A percentile compares a stretch with the other conserved stretches of the same genome.
Evolutionary conservation across 2,797 vertebrate species (phyloP).

Genomic region (Neosalanx taihuensis): DNA sequence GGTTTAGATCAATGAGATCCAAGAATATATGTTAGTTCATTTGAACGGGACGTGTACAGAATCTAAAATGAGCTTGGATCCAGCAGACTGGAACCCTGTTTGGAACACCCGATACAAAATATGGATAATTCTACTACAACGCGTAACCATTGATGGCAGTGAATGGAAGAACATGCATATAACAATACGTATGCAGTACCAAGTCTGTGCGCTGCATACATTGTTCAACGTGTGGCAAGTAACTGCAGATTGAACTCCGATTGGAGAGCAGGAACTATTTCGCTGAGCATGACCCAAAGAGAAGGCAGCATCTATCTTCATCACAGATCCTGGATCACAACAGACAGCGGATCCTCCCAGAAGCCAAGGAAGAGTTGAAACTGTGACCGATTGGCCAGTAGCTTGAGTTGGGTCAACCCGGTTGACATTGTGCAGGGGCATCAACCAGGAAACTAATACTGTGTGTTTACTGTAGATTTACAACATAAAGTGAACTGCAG

Average conservation of each 20-base stretch:
- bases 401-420: slow-evolving; percentile 1
- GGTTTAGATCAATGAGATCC: slow-evolving; percentile 38
- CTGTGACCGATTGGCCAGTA: slow-evolving; percentile 26
- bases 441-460: neutral
- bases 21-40: slow-evolving; percentile 21
- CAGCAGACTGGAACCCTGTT: neutral
- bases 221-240: neutral
- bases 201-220: neutral
- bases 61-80: neutral
- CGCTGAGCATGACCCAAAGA: neutral
- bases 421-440: neutral
- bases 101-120: neutral
- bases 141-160: neutral
- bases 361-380: slow-evolving; percentile 4
- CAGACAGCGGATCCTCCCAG: neutral
- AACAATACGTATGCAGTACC: neutral
- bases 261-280: neutral
- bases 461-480: too few relatives aligned
- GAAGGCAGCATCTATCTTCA: slow-evolving; percentile 10
- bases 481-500: too few relatives aligned
- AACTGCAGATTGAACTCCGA: neutral
- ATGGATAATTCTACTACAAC: neutral
- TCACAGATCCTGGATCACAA: neutral
- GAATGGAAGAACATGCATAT: neutral
- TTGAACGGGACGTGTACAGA: slow-evolving; percentile 6